phyloP scores from a whole-genome alignment of 1,140 invertebrate species.

The Drosophila watanabei region DNA sequence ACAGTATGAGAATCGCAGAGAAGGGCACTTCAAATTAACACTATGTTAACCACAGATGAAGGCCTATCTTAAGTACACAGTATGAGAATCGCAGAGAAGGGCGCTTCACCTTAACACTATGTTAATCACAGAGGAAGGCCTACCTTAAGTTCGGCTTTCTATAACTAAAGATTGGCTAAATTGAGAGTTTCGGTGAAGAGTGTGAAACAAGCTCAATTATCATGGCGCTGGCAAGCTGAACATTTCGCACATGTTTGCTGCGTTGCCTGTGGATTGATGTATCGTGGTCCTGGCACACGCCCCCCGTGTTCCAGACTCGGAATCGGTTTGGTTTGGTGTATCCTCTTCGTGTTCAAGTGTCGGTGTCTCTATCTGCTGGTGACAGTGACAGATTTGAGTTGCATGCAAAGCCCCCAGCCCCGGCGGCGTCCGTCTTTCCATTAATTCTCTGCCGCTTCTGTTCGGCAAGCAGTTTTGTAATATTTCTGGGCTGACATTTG shows the following conservation, averaged over 20 bases:
- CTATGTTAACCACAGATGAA: too few relatives aligned
- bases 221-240: conserved; percentile 18
- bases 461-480: conserved; percentile 14
- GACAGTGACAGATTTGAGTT: conserved; percentile 46
- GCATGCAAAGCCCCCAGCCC: conserved; percentile 11
- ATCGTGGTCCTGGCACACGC: conserved; percentile 18
- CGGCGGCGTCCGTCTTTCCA: neutral
- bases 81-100: too few relatives aligned
- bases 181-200: neutral
- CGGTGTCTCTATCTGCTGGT: conserved; percentile 25
- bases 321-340: conserved; percentile 7
- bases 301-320: conserved; percentile 9
- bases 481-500: conserved; percentile 14
- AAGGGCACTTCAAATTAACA: too few relatives aligned
- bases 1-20: too few relatives aligned
- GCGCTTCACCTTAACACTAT: too few relatives aligned
- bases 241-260: conserved; percentile 25
- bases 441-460: conserved; percentile 3
- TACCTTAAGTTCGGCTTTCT: too few relatives aligned
- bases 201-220: conserved; percentile 29
- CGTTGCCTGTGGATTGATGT: conserved; percentile 23
- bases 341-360: conserved; percentile 10
- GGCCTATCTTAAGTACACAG: too few relatives aligned
- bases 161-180: neutral
- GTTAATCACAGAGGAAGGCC: too few relatives aligned